Percentiles rank a stretch among this genome's conserved stretches.
Evolutionary conservation across 1,140 invertebrate species (phyloP).

Genomic region (Leptopilina boulardi): DNA sequence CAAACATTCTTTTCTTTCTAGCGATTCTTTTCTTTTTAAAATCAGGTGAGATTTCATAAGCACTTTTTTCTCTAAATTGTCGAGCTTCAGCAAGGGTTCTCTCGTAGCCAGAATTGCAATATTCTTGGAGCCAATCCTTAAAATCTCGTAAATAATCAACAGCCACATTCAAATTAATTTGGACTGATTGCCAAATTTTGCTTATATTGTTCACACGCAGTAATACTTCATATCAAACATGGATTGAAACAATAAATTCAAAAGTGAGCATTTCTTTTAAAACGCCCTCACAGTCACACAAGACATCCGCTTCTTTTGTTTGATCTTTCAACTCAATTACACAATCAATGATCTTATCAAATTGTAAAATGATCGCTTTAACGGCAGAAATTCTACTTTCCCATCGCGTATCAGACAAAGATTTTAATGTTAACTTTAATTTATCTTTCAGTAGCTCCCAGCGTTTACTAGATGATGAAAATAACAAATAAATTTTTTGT

Average conservation of each 20-base stretch:
- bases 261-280: no score
- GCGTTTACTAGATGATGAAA: no score
- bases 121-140: constrained; percentile 59
- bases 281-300: no score
- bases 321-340: no score
- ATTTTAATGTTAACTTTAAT: constrained; percentile 63
- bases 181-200: constrained; percentile 57
- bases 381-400: constrained; percentile 56
- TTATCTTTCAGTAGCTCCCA: no score
- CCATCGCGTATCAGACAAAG: constrained; percentile 62
- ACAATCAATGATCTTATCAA: no score
- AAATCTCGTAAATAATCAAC: constrained; percentile 57
- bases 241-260: no score
- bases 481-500: no score
- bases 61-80: constrained; percentile 11
- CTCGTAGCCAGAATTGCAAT: constrained; percentile 59
- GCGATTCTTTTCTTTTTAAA: constrained; percentile 7
- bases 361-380: constrained; percentile 38
- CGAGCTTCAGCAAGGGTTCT: constrained; percentile 54
- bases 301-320: no score
- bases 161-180: constrained; percentile 57
- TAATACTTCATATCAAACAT: no score
- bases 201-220: no score
- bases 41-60: not conserved
- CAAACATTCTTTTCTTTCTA: constrained; percentile 35